A percentile compares a stretch with the other conserved stretches of the same genome.
phyloP scores from a whole-genome alignment of 1,140 invertebrate genomes.

The Coelopa frigida region DNA sequence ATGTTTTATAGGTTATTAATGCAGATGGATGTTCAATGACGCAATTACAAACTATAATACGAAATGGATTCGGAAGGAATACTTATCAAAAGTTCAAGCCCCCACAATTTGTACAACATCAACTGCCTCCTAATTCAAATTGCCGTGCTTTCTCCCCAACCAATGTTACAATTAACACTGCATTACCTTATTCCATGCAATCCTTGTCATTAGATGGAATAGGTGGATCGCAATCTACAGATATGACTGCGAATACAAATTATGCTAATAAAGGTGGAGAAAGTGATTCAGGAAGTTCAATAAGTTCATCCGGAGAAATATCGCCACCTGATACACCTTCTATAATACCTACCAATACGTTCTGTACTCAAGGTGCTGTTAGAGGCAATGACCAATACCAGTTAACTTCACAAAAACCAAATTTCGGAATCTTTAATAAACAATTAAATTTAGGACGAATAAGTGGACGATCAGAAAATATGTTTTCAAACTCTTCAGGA shows the following conservation, averaged over 20 bases:
- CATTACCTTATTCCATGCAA: conserved; percentile 28
- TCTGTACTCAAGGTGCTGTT: conserved; percentile 1
- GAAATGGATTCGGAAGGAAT: conserved; percentile 34
- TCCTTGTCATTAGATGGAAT: conserved; percentile 10
- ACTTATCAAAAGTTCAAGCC: conserved; percentile 31
- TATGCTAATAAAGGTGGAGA: conserved; percentile 34
- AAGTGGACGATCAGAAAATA: conserved; percentile 26
- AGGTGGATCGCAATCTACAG: conserved; percentile 7
- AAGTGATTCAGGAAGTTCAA: conserved; percentile 41
- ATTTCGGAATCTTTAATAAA: conserved; percentile 11
- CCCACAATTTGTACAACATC: conserved; percentile 31
- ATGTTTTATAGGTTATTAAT: too few relatives aligned
- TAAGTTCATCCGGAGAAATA: conserved; percentile 37
- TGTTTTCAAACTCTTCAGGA: conserved; percentile 4
- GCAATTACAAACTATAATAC: conserved; percentile 35
- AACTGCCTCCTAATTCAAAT: conserved; percentile 44
- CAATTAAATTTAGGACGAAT: conserved; percentile 16
- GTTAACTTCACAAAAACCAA: conserved; percentile 22
- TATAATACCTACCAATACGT: conserved; percentile 16
- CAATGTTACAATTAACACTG: conserved; percentile 26
- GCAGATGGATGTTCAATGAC: too few relatives aligned
- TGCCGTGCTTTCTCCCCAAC: conserved; percentile 36
- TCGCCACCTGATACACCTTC: conserved; percentile 42
- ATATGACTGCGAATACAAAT: conserved; percentile 17
- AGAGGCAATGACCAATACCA: conserved; percentile 9